Evolutionary conservation across 2,888 invertebrate genomes (phyloP), one percentile per base, ranked within the genome.

Genomic region (Furcula furcula): DNA sequence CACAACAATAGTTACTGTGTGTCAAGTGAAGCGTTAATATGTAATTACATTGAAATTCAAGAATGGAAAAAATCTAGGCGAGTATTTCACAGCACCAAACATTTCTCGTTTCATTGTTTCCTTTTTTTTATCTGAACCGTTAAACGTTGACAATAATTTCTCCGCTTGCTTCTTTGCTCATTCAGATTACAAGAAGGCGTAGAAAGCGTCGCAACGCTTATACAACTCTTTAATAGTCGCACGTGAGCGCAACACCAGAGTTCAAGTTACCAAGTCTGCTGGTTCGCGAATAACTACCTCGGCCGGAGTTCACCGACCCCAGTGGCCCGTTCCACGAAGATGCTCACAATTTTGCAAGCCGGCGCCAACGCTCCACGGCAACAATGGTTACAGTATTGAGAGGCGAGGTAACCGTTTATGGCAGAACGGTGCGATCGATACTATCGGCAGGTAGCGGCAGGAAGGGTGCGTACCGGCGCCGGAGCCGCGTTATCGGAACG

Each of bases 181-280:
- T 76, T 82, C 72, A 70, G 77, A 72, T 76, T 69, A 72, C 67
- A 72, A 70, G 67, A 74, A 70, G 64, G 55, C 56, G 75, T 84
- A 84, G 85, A 85, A 84, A 84, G 84, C 73, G 80, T 68, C 65
- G 56, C 69, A 68, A 55, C 67, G 72, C 76, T 84, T 84, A 82
- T 79, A 81, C 81, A 83, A 83, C 76, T 67, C 65, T 70, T 71
- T 65, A 66, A 57, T 63, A 67, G 59, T n/a, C 61, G 66, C 66
- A 57, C 73, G 65, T 66, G 64, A 72, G 62, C 60, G 54, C 61
- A 55, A 52, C 57, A 65, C 51, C 64, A 61, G 62, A 54, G 61
- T 57, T 60, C 57, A 60, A 57, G 55, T 66, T 63, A 65, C 72
- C 70, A 72, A 73, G 56, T 57, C 63, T 66, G 64, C 56, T 56